Conservation (phyloP, 2,888 invertebrate species). For the Nysson spinosus region DNA sequence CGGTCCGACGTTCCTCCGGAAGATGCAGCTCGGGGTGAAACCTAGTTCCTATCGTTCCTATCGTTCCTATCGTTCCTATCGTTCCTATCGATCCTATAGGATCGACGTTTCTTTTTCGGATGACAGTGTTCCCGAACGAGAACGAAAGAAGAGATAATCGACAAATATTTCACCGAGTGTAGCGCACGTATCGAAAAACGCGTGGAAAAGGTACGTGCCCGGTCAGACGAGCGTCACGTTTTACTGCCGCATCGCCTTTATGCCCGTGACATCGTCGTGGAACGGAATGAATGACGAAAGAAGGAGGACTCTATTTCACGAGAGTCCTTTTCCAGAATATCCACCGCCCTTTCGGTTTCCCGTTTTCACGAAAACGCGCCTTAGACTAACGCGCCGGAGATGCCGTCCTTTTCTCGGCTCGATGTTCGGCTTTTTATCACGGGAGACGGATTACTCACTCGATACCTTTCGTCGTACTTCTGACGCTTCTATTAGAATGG, state of each 20-base stretch:
- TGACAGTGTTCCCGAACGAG: constrained; percentile 29
- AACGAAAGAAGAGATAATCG: neutral
- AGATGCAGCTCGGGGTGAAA: constrained; percentile 6
- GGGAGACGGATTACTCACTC: too few relatives aligned
- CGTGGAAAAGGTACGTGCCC: neutral
- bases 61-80: too few relatives aligned
- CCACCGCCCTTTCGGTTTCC: constrained; percentile 24
- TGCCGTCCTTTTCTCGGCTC: neutral
- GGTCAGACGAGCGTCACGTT: constrained; percentile 50
- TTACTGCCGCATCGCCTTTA: constrained; percentile 58
- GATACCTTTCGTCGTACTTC: too few relatives aligned
- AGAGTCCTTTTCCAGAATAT: constrained; percentile 20
- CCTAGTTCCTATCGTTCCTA: constrained; percentile 13
- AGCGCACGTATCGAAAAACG: neutral
- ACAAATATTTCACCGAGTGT: neutral
- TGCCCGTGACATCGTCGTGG: constrained; percentile 41
- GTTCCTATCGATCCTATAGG: too few relatives aligned
- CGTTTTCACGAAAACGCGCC: constrained; percentile 19
- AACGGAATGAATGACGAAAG: constrained; percentile 52
- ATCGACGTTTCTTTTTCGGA: constrained; percentile 40
- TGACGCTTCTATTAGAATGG: too few relatives aligned
- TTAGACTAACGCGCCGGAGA: constrained; percentile 2
- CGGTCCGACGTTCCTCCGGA: constrained; percentile 20
- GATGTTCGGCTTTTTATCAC: too few relatives aligned
- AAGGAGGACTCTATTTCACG: constrained; percentile 54